Evolutionary conservation across 1,140 invertebrate genomes (phyloP).

Genomic region (Steinernema feltiae): DNA sequence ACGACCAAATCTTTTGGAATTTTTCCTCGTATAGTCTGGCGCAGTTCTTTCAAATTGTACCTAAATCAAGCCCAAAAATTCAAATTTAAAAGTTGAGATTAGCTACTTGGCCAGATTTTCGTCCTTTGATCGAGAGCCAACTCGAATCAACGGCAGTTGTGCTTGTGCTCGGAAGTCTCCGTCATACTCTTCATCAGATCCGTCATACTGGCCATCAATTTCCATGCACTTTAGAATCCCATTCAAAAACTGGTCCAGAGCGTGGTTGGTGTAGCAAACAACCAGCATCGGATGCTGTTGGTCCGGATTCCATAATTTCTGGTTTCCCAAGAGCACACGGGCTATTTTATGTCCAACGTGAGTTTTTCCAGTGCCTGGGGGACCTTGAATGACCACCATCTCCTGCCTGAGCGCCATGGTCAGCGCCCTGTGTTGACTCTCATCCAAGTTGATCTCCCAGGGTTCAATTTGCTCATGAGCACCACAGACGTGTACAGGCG

Average conservation of each 20-base stretch:
- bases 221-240: slow-evolving; percentile 61
- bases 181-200: not conserved
- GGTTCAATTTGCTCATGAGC: not conserved
- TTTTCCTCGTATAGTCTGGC: not conserved
- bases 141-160: no score
- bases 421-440: slow-evolving; percentile 61
- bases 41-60: not conserved
- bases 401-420: slow-evolving; percentile 60
- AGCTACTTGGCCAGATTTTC: slow-evolving; percentile 26
- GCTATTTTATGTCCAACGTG: slow-evolving; percentile 65
- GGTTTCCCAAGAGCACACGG: slow-evolving; percentile 33
- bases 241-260: slow-evolving; percentile 80
- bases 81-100: not conserved
- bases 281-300: slow-evolving; percentile 68
- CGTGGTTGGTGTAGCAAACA: slow-evolving; percentile 79
- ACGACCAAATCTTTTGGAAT: no score
- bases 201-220: not conserved
- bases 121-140: slow-evolving; percentile 68
- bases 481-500: not conserved
- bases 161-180: no score
- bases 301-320: slow-evolving; percentile 26
- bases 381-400: slow-evolving; percentile 69
- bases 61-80: no score
- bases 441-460: slow-evolving; percentile 52
- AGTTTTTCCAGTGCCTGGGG: slow-evolving; percentile 75